phyloP scores from a whole-genome alignment of 2,888 invertebrate genomes.

The Latrodectus hesperus region DNA sequence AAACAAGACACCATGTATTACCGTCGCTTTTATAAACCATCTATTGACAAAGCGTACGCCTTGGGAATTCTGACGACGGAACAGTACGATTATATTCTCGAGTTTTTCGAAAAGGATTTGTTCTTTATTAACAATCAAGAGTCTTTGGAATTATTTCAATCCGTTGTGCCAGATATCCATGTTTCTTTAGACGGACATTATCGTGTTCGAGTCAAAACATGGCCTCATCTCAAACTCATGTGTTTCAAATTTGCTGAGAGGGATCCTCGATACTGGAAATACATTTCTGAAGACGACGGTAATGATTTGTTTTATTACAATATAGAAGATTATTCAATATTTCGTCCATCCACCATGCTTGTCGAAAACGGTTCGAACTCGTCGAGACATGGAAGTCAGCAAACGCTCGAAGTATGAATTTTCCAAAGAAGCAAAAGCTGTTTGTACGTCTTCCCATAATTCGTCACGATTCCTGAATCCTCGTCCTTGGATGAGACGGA shows the following conservation, averaged over 20 bases:
- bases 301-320: no score
- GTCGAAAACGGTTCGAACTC: not conserved
- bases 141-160: not conserved
- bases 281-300: no score
- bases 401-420: not conserved
- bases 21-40: not conserved
- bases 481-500: not conserved
- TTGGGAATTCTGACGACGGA: not conserved
- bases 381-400: not conserved
- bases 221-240: no score
- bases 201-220: no score
- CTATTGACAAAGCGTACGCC: not conserved
- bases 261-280: no score
- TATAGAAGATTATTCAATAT: not conserved
- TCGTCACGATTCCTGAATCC: not conserved
- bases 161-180: not conserved
- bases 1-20: not conserved
- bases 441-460: conserved; percentile 8
- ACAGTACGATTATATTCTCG: not conserved
- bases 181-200: no score
- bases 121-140: not conserved
- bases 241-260: no score
- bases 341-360: not conserved
- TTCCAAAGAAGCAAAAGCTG: not conserved
- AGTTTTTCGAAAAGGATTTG: not conserved